Base-by-base conservation (phyloP, 1,140 invertebrate species). In the Ostrea edulis region DNA sequence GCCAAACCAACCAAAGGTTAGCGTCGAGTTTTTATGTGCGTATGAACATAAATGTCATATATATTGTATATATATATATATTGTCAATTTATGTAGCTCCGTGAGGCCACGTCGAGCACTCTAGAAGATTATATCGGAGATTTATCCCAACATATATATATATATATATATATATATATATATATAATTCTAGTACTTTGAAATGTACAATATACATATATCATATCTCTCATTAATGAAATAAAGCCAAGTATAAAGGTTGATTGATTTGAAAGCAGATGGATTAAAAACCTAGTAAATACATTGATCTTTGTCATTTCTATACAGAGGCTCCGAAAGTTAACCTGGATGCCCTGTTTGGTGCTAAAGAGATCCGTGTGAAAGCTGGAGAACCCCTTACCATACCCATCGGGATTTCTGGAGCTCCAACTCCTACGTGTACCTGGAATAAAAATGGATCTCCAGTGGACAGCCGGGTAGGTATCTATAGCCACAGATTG, bases 301-400 rank as follows among this genome's bases (percentile, higher is more conserved):
- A n/a, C n/a, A 0, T 81, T 20, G 20, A 81, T 22, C 25, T 81
- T 81, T 81, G 25, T 20, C 1, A 2, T 81, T 81, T 9, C 87
- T 17, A 54, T 89, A 89, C 93, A 96, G 98, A 99, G 95, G 98
- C 98, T 93, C 99, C 99, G 12, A 98, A 98, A 95, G 95, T 99
- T 20, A 97, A 97, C 94, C 95, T 99, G 88, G 98, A 99, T 95
- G 97, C 96, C 89, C 96, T 99, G 51, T 96, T 98, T 92, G 94
- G 94, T 22, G 98, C 98, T 84, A 98, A 97, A 92, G 98, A 98
- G 93, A 97, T 99, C 92, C 98, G 99, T 93, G 98, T 99, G 3
- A 96, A 98, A 52, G 99, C 98, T 92, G 99, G 99, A 89, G 99
- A 99, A 95, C 98, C 99, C 7, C 97, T 99, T 82, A 98, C 98